Base-by-base conservation (phyloP, 2,113 vertebrate species). In the Mesocricetus auratus region DNA sequence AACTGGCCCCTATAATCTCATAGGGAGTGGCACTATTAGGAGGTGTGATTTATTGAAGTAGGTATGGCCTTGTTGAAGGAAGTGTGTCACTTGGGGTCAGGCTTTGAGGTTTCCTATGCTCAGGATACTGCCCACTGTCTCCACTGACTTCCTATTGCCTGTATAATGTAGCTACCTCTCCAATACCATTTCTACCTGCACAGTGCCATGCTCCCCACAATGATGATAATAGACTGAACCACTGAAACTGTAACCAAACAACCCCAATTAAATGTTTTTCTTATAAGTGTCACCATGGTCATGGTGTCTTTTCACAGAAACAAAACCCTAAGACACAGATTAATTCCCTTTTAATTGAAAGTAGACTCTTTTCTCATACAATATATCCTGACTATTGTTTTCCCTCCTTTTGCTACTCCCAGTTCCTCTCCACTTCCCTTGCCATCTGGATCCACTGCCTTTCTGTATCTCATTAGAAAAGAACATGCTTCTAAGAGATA, bases 371-470 rank as follows among this genome's bases (percentile, higher is more conserved):
- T 24, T 58, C 36, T 82, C 53, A 58, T 39, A 82, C 5, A 58
- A 15, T 24, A 39, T 39, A 26, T 39, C 21, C 12, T 26, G 6
- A 26, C 58, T 82, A 26, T 58, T 24, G 0, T n/a, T 53, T 21
- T 7, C 21, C 10, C 33, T 58, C 11, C 53, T 19, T 81, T 31
- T n/a, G 7, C 0, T 81, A 22, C 19, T n/a, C 1, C 19, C 31
- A 31, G 7, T n/a, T 81, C 5, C 19, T n/a, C 21, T 22, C 50
- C 53, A n/a, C 1, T 12, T n/a, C 6, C 50, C 33, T 12, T 36
- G 2, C 22, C 5, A 1, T n/a, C 78, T 12, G 36, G 19, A 53
- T 6, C 2, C 12, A 6, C 7, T 58, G 2, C 2, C 19, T 56
- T 12, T 79, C 31, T 56, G 31, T 56, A 19, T 79, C 17, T 56